Percentiles rank a stretch among this genome's conserved stretches.
These are phyloP conservation scores for Lasioglossum leucozonium DNA, from an alignment of 2,888 invertebrate genomes.

Conservation along the genomic window DNA sequence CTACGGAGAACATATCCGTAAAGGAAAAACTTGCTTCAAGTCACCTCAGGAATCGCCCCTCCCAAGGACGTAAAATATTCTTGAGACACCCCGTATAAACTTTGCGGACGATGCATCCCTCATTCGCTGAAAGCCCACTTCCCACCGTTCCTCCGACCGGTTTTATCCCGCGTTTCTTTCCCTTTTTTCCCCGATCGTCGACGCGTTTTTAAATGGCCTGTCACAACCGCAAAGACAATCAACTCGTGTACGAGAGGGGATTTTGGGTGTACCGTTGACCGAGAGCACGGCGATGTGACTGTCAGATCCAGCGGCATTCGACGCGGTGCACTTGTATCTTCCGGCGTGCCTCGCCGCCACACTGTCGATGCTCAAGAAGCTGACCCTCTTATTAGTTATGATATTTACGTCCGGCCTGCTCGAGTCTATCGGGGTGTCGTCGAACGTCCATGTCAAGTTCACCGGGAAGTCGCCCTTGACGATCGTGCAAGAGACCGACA, in stretches of 20 bases:
- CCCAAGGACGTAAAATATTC: neutral
- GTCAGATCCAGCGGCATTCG: constrained; percentile 88
- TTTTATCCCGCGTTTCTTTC: neutral
- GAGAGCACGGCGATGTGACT: constrained; percentile 88
- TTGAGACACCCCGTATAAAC: neutral
- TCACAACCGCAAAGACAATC: constrained; percentile 35
- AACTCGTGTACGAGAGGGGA: constrained; percentile 56
- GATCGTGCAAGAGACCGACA: constrained; percentile 87
- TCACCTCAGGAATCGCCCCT: neutral
- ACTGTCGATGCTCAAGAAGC: constrained; percentile 88
- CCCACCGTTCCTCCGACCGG: neutral
- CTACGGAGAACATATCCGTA: neutral
- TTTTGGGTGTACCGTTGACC: constrained; percentile 88
- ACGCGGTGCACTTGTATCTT: constrained; percentile 89
- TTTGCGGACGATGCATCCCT: neutral
- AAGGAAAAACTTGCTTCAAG: too few species aligned
- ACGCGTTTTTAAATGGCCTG: constrained; percentile 30
- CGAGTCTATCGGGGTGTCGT: constrained; percentile 85
- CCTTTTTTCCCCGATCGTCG: constrained; percentile 37
- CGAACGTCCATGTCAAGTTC: constrained; percentile 91
- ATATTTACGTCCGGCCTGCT: constrained; percentile 87
- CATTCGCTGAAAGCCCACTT: constrained; percentile 4
- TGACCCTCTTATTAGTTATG: constrained; percentile 88
- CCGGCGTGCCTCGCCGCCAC: constrained; percentile 89
- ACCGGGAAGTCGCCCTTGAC: constrained; percentile 88